phyloP scores from a whole-genome alignment of 2,888 invertebrate genomes.

The Orchestes rusci region DNA sequence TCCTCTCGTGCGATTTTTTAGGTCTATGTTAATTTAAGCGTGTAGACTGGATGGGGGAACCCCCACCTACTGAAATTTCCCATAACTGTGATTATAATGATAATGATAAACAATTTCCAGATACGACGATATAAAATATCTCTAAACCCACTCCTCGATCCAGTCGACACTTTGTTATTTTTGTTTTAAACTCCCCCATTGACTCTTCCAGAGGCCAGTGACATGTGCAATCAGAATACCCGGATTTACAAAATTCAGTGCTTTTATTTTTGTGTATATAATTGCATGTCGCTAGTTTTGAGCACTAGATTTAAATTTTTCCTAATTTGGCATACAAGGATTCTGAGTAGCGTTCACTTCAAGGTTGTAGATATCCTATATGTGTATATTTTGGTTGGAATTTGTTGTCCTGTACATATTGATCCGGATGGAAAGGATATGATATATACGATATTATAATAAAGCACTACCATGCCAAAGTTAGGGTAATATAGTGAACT shows the following conservation, averaged over 20 bases:
- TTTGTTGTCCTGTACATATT: slow-evolving; percentile 39
- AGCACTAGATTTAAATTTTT: no score
- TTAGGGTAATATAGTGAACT: slow-evolving; percentile 33
- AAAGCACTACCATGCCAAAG: slow-evolving; percentile 47
- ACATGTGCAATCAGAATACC: slow-evolving; percentile 39
- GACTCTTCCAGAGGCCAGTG: slow-evolving; percentile 39
- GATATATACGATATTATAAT: slow-evolving; percentile 45
- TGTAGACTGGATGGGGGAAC: no score
- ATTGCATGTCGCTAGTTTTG: no score
- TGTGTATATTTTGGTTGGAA: slow-evolving; percentile 40
- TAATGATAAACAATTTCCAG: no score
- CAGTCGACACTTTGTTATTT: no score
- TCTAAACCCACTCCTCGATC: no score
- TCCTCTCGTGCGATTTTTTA: slow-evolving; percentile 30
- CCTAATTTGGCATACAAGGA: no score
- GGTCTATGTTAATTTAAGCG: slow-evolving; percentile 18
- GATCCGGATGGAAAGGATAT: slow-evolving; percentile 43
- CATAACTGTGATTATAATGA: no score
- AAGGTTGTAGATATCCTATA: slow-evolving; percentile 38
- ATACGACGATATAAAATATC: no score
- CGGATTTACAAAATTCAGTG: slow-evolving; percentile 5
- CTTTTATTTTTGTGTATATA: no score
- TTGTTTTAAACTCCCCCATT: background rate
- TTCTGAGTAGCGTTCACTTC: no score
- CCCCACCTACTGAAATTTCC: no score